Percentiles rank a stretch among this genome's conserved stretches.
phyloP scores from a whole-genome alignment of 2,113 vertebrate species.

The Phrynosoma platyrhinos region DNA sequence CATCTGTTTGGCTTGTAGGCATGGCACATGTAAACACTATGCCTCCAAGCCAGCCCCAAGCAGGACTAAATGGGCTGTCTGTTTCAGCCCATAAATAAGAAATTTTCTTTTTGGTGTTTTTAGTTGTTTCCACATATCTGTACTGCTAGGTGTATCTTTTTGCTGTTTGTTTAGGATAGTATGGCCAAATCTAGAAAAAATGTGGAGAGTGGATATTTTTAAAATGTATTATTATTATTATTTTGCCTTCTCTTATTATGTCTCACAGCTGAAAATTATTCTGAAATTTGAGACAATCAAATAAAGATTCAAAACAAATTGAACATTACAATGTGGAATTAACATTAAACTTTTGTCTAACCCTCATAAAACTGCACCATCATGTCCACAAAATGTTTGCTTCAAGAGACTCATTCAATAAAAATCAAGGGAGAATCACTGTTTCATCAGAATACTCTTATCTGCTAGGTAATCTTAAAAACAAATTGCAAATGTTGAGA shows the following conservation, averaged over 20 bases:
- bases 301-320: background rate
- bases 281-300: background rate
- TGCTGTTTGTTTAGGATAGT: background rate
- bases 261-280: background rate
- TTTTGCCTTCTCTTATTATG: background rate
- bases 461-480: background rate
- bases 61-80: too few species aligned
- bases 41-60: too few species aligned
- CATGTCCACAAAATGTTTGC: background rate
- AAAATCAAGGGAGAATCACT: background rate
- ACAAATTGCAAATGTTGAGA: background rate
- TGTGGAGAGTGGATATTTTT: background rate
- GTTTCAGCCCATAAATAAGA: too few species aligned
- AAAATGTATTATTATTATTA: background rate
- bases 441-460: background rate
- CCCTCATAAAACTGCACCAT: fast-evolving
- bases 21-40: too few species aligned
- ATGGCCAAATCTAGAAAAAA: background rate
- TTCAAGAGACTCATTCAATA: constrained; percentile 4
- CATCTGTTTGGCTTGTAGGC: too few species aligned
- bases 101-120: background rate
- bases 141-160: background rate
- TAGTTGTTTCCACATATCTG: background rate
- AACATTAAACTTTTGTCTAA: background rate
- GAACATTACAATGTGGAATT: background rate